Evolutionary conservation across 2,888 invertebrate genomes (phyloP), one percentile per base, ranked within the genome.

Genomic region (Netelia inedita): DNA sequence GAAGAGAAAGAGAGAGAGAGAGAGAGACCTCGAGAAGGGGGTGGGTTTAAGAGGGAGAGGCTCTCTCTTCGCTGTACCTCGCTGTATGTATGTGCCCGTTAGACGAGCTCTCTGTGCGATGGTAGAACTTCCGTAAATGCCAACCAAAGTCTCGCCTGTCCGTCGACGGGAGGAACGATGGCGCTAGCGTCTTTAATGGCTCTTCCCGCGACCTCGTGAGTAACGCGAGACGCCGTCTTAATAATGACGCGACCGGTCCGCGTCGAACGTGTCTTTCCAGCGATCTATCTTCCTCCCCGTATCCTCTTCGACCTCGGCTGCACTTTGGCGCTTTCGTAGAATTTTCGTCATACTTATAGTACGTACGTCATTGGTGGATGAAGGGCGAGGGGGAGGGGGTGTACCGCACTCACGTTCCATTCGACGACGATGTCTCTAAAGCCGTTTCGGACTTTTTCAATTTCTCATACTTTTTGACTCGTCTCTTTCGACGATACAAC

Each of bases 61-160:
- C 46, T 59, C 28, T n/a, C 19, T 21, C 28, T 35, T 65, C 55
- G 35, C 65, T 55, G 16, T 76, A 57, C 41, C 61, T 28, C 72
- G n/a, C 5, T n/a, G 10, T 63, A 41, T 11, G 11, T 50, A 14
- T 35, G 16, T 16, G 8, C 6, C 3, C 8, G 35, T 35, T 5
- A 35, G 35, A 35, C 35, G 35, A 35, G 35, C 21, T 53, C 43
- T 41, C 46, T 57, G 9, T 69, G 73, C 57, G 83, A 80, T 83
- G 73, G 81, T 65, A 75, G 46, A 90, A 89, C 89, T 89, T 90
- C 82, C 83, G 75, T 75, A 86, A 88, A 88, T 88, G 88, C 87
- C 86, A 85, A 80, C 50, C 87, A 85, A 88, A 89, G 83, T 88
- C 80, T 81, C 66, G 71, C 68, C 63, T 41, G 65, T 75, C 80